Evolutionary conservation across 1,140 invertebrate species (phyloP).

Genomic region (Cheumatopsyche charites): DNA sequence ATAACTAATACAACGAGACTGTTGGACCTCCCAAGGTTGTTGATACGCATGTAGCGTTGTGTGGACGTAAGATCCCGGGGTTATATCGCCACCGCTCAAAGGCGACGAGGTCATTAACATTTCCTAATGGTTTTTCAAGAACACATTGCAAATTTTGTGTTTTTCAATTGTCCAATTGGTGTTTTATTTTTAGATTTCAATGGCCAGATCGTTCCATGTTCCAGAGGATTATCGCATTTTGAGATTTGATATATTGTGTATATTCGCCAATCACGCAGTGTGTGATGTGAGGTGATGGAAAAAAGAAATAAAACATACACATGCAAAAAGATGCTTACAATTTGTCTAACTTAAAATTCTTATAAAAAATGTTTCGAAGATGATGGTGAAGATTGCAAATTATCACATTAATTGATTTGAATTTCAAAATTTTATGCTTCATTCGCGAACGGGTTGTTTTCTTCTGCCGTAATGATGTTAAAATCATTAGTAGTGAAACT

Average conservation of each 20-base stretch:
- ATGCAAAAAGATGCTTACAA: slow-evolving; percentile 50
- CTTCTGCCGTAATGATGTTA: neutral
- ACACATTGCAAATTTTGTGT: neutral
- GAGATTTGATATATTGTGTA: slow-evolving; percentile 10
- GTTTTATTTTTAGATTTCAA: neutral
- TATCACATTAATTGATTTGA: slow-evolving; percentile 23
- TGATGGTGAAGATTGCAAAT: neutral
- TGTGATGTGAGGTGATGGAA: slow-evolving; percentile 57
- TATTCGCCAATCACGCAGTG: slow-evolving; percentile 45
- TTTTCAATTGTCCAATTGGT: neutral
- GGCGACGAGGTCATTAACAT: slow-evolving; percentile 43
- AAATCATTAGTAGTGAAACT: too few relatives aligned
- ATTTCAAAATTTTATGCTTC: slow-evolving; percentile 1
- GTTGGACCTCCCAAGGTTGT: slow-evolving; percentile 64
- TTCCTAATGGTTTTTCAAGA: slow-evolving; percentile 30
- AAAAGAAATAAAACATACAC: slow-evolving; percentile 52
- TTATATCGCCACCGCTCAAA: slow-evolving; percentile 43
- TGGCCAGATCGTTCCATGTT: slow-evolving; percentile 1
- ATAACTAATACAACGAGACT: slow-evolving; percentile 56
- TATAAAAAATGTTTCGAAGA: slow-evolving; percentile 19
- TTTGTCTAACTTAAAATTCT: slow-evolving; percentile 28
- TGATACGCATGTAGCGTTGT: slow-evolving; percentile 63
- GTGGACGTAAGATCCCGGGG: slow-evolving; percentile 54
- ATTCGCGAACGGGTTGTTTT: neutral
- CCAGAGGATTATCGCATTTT: slow-evolving; percentile 22